phyloP scores from a whole-genome alignment of 2,888 invertebrate species.

The Parthenolecanium corni region DNA sequence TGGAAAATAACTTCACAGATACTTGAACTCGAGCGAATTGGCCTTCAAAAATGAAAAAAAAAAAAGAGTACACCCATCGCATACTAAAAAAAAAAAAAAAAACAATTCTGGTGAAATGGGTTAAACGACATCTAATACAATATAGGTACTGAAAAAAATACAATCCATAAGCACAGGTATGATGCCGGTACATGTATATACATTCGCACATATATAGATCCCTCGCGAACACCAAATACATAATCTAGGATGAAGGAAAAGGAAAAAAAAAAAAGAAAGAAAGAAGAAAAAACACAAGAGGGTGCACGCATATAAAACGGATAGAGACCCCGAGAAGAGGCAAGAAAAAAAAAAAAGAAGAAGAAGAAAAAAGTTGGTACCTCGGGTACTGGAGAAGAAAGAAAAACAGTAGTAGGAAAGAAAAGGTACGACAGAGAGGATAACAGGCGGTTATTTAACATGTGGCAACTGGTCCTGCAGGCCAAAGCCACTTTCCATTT shows the following conservation, averaged over 20 bases:
- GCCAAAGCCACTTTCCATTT: constrained; percentile 22
- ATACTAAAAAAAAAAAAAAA: too few relatives aligned
- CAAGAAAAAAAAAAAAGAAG: background rate
- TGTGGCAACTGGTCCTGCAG: constrained; percentile 28
- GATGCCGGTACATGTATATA: background rate
- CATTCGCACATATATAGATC: background rate
- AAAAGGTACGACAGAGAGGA: constrained; percentile 20
- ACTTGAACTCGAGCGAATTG: too few relatives aligned
- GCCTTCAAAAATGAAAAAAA: background rate
- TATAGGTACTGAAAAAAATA: too few relatives aligned
- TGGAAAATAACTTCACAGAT: too few relatives aligned
- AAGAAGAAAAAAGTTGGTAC: background rate
- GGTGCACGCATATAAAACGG: constrained; percentile 21
- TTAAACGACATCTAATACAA: constrained; percentile 7
- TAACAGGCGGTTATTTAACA: constrained; percentile 17
- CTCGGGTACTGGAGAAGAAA: constrained; percentile 1
- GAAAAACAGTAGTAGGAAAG: constrained; percentile 4
- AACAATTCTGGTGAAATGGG: constrained; percentile 22
- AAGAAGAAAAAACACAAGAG: constrained; percentile 1
- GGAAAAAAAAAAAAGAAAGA: background rate
- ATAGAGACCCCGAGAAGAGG: constrained; percentile 15
- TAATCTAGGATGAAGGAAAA: constrained; percentile 1
- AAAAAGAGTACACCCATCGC: background rate
- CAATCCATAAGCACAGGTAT: too few relatives aligned
- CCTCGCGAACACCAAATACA: background rate